Percentiles rank a stretch among this genome's conserved stretches.
Evolutionary conservation across 2,888 invertebrate genomes (phyloP).

Genomic region (Rapana venosa): DNA sequence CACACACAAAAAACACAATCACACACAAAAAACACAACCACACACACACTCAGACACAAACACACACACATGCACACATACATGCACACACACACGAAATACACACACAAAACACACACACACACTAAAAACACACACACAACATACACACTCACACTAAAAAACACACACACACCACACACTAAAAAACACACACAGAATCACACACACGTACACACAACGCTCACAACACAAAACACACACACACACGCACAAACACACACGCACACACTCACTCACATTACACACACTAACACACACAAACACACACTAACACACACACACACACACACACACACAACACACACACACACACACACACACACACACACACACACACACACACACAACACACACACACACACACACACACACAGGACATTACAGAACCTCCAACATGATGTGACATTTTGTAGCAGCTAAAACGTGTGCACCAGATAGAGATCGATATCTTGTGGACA

Average conservation of each 20-base stretch:
- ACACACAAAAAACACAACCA: slow-evolving; percentile 20
- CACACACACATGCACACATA: slow-evolving; percentile 15
- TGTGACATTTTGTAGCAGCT: no score
- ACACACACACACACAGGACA: neutral
- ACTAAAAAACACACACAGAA: slow-evolving; percentile 22
- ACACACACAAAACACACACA: neutral
- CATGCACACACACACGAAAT: slow-evolving; percentile 3
- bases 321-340: no score
- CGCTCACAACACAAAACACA: neutral
- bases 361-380: no score
- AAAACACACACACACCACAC: slow-evolving; percentile 19
- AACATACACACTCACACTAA: slow-evolving; percentile 7
- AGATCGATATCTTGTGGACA: no score
- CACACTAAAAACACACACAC: neutral
- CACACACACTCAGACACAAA: slow-evolving; percentile 6
- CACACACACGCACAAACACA: no score
- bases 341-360: no score
- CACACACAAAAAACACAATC: slow-evolving; percentile 30
- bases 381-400: no score
- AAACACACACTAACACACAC: no score
- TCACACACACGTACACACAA: slow-evolving; percentile 17
- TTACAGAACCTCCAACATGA: neutral
- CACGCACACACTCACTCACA: no score
- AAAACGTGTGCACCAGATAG: no score
- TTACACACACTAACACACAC: no score